Evolutionary conservation across 2,888 invertebrate genomes (phyloP), one percentile per base, ranked within the genome.

Genomic region (Oligia fasciuncula): DNA sequence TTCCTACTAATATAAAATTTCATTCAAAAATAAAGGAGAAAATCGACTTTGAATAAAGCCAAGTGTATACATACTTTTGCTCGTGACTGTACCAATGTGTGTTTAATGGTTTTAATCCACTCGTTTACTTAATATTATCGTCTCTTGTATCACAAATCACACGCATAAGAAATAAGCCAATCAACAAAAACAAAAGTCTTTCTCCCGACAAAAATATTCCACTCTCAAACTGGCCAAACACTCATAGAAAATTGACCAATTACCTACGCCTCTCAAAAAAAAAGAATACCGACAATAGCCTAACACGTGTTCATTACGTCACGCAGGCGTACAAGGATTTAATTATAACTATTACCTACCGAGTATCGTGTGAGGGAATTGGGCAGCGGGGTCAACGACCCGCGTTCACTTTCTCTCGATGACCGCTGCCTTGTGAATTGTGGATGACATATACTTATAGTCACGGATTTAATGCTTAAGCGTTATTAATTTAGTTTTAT

Each of bases 391-490:
- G 87, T 92, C 89, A 87, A 81, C 70, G 85, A 85, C 90, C 86
- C 68, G 80, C 85, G 80, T 87, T 90, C 91, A 91, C 92, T 92
- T 92, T 92, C 92, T 91, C 92, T 85, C 79, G 66, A 72, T 91
- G 89, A 85, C 84, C 86, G 81, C 79, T 82, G 78, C 82, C 80
- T 76, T 72, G 79, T 57, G 79, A 79, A 49, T 40, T 60, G 79
- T 81, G 70, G 81, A 82, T 89, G 86, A 84, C 86, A 88, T 77
- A 74, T 84, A 84, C 73, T 77, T 80, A 77, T 79, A 85, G 67
- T 66, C 74, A 76, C 70, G 68, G 72, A 85, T 77, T 79, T 81
- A 73, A 83, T 78, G 81, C 81, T 85, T 82, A 79, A 73, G 87
- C 19, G 79, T 79, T 84, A 85, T 80, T 82, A 79, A 82, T 87